Conservation (phyloP, 37 sponge, comb jelly and placozoan genomes). For the Oscarella lobularis region DNA sequence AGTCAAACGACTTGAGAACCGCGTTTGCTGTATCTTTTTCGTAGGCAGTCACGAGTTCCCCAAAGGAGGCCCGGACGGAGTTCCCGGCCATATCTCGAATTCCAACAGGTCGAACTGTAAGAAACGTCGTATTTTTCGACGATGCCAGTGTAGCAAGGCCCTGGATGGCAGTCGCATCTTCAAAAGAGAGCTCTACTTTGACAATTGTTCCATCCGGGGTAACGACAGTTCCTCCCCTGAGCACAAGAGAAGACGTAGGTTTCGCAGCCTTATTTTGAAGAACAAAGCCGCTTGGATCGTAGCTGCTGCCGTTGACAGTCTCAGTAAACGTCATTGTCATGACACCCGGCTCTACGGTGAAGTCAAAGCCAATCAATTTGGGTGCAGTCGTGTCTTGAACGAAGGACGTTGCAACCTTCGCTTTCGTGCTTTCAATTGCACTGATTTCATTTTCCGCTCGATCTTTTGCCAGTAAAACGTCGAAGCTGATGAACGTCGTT, state of each 20-base stretch:
- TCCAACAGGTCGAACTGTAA: conserved; percentile 23
- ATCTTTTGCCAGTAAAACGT: conserved; percentile 38
- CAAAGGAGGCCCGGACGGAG: neutral
- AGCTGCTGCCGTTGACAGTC: conserved; percentile 37
- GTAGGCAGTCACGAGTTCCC: conserved; percentile 6
- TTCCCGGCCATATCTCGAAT: conserved; percentile 23
- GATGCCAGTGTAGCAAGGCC: conserved; percentile 37
- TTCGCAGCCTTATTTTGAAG: conserved; percentile 18
- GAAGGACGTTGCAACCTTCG: conserved; percentile 21
- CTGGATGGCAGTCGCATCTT: conserved; percentile 42
- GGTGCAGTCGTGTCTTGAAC: conserved; percentile 47
- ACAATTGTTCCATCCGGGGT: conserved; percentile 15
- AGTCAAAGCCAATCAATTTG: conserved; percentile 34
- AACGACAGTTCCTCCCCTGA: conserved; percentile 38
- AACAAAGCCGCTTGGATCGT: conserved; percentile 24
- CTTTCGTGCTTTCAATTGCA: neutral
- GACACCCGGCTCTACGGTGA: conserved; percentile 55
- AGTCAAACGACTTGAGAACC: conserved; percentile 24
- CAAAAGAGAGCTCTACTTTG: conserved; percentile 16
- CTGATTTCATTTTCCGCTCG: conserved; percentile 19
- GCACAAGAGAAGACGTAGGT: neutral
- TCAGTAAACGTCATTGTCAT: conserved; percentile 55
- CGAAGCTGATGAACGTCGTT: conserved; percentile 41
- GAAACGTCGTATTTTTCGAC: conserved; percentile 37
- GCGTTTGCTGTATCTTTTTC: conserved; percentile 51